Percentiles rank a stretch among this genome's conserved stretches.
Conservation (phyloP, 2,797 vertebrate species). For the Chelon auratus region DNA sequence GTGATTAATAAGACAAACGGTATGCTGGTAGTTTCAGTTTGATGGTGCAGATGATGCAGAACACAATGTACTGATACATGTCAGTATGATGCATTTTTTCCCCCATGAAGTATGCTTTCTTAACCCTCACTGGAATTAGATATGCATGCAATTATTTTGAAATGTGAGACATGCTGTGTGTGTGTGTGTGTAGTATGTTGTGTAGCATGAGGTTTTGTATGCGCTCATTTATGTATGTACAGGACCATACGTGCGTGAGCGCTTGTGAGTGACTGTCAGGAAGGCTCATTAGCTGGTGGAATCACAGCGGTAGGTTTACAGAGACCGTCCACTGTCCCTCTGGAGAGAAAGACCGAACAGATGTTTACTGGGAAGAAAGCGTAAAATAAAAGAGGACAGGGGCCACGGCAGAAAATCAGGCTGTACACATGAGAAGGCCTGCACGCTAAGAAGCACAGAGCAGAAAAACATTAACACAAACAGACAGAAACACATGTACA, state of each 20-base stretch:
- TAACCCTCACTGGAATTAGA: slow-evolving; percentile 49
- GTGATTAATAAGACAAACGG: slow-evolving; percentile 70
- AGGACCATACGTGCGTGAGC: neutral
- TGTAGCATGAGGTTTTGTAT: neutral
- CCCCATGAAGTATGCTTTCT: slow-evolving; percentile 18
- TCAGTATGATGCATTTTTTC: neutral
- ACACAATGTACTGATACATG: slow-evolving; percentile 42
- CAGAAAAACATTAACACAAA: slow-evolving; percentile 17
- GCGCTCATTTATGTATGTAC: slow-evolving; percentile 1
- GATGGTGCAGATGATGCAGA: slow-evolving; percentile 61
- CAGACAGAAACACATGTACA: slow-evolving; percentile 8
- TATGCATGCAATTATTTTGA: slow-evolving; percentile 40
- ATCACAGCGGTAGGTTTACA: slow-evolving; percentile 61
- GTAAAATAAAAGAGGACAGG: slow-evolving; percentile 40
- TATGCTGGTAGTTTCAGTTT: slow-evolving; percentile 39
- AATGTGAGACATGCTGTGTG: slow-evolving; percentile 14
- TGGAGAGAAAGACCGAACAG: slow-evolving; percentile 57
- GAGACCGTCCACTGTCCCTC: slow-evolving; percentile 63
- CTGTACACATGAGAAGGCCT: slow-evolving; percentile 3
- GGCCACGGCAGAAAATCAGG: slow-evolving; percentile 41
- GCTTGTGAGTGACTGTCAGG: slow-evolving; percentile 46
- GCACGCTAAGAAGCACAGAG: neutral
- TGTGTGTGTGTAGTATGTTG: neutral
- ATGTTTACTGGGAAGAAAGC: slow-evolving; percentile 64
- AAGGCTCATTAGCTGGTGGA: slow-evolving; percentile 73